Evolutionary conservation across 2,888 invertebrate species (phyloP).

Genomic region (Andrena dorsata): DNA sequence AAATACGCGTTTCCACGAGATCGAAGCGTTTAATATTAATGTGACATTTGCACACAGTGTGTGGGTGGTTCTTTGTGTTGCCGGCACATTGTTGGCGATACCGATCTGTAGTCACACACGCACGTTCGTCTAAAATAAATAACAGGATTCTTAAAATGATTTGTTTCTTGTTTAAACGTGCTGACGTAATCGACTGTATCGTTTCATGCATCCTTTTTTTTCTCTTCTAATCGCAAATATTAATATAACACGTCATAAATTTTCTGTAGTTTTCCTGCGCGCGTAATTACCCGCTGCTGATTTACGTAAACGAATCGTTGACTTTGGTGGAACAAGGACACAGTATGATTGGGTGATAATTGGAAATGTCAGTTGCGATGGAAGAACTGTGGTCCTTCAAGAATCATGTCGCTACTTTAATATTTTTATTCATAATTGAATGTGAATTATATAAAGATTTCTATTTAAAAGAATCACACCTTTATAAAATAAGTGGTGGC

Average conservation of each 20-base stretch:
- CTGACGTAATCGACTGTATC: neutral
- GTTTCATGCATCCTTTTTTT: neutral
- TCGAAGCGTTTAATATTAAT: conserved; percentile 13
- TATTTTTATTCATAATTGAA: no score
- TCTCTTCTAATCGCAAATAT: neutral
- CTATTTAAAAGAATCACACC: no score
- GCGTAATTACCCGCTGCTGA: neutral
- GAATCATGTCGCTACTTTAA: no score
- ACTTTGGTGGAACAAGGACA: no score
- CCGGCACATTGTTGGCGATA: neutral
- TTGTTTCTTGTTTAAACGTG: neutral
- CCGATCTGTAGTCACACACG: neutral
- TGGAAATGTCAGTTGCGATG: no score
- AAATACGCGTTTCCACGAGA: conserved; percentile 12
- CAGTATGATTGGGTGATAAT: no score
- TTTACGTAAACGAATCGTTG: neutral
- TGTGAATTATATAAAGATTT: no score
- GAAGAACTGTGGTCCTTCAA: no score
- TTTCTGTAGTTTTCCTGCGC: neutral
- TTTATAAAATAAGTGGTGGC: no score
- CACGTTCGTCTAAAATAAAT: neutral
- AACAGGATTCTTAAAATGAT: neutral
- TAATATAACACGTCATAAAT: neutral
- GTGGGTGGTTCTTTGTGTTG: conserved; percentile 4
- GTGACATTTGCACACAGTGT: conserved; percentile 11